Conservation (phyloP, 1,140 invertebrate genomes). For the Mizuhopecten yessoensis region DNA sequence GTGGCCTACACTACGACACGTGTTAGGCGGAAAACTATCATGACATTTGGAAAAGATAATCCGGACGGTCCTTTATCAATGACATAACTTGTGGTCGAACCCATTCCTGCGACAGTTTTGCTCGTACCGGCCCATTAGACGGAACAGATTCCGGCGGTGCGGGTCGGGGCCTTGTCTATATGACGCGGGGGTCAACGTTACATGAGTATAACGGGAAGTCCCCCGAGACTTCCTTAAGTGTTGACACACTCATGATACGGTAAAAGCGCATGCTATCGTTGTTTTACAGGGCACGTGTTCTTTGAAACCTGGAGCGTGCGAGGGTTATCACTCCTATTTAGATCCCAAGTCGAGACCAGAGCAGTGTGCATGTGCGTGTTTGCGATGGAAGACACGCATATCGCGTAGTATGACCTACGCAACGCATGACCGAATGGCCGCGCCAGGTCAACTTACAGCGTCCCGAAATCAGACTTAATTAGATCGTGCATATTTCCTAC, state of each 20-base stretch:
- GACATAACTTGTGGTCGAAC: not conserved
- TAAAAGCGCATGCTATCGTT: not conserved
- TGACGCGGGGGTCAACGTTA: not conserved
- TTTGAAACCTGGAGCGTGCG: slow-evolving; percentile 15
- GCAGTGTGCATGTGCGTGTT: not conserved
- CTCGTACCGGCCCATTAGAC: not conserved
- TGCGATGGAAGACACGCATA: not conserved
- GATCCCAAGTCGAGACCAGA: not conserved
- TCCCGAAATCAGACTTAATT: not conserved
- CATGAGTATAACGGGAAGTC: not conserved
- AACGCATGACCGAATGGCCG: not conserved
- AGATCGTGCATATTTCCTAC: no score
- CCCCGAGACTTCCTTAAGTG: not conserved
- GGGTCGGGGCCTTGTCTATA: not conserved
- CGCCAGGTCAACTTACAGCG: not conserved
- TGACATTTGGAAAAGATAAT: not conserved
- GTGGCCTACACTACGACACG: not conserved
- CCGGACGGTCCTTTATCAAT: not conserved
- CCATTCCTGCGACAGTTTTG: not conserved
- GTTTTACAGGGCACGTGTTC: slow-evolving; percentile 31
- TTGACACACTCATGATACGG: not conserved
- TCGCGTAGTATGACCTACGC: not conserved
- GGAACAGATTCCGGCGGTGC: not conserved
- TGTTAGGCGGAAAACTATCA: not conserved
- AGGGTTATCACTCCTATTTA: not conserved